Base-by-base conservation (phyloP, 1,140 invertebrate genomes). In the Pseudobourletiella spinata region DNA sequence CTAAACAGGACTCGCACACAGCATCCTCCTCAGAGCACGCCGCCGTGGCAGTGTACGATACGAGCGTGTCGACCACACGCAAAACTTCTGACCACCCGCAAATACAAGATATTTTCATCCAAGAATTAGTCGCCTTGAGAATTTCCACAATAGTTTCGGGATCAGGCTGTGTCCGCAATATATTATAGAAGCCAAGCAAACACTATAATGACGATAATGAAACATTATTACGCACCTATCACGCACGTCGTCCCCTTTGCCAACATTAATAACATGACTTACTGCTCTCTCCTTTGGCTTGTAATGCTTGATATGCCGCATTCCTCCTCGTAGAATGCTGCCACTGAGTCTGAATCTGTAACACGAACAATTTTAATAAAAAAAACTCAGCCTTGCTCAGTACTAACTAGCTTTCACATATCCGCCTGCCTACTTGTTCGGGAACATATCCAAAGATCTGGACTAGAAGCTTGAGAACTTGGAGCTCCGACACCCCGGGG, bases 381-480 rank as follows among this genome's bases (percentile, higher is more conserved):
- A n/a, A n/a, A n/a, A n/a, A n/a, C n/a, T n/a, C n/a, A n/a, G n/a
- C n/a, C n/a, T n/a, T n/a, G n/a, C n/a, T n/a, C n/a, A n/a, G n/a
- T n/a, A n/a, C n/a, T n/a, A n/a, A n/a, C n/a, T n/a, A n/a, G n/a
- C n/a, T n/a, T n/a, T n/a, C n/a, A n/a, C n/a, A n/a, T n/a, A n/a
- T n/a, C n/a, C n/a, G n/a, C n/a, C n/a, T n/a, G n/a, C n/a, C n/a
- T n/a, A n/a, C n/a, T 42, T 66, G 64, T 42, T 70, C 68, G 0
- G 68, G 68, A 32, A 70, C 54, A 54, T 57, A 67, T 44, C 60
- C 65, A 59, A 65, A 70, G 16, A 70, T 59, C 48, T 70, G 68
- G 29, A 67, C 52, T 16, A 70, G 51, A 6, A 70, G 44, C 30
- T 60, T 62, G 25, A 65, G 43, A 50, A 67, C 62, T 44, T 28